A percentile compares a stretch with the other conserved stretches of the same genome.
phyloP scores from a whole-genome alignment of 2,888 invertebrate genomes.

The Tipula lateralis region DNA sequence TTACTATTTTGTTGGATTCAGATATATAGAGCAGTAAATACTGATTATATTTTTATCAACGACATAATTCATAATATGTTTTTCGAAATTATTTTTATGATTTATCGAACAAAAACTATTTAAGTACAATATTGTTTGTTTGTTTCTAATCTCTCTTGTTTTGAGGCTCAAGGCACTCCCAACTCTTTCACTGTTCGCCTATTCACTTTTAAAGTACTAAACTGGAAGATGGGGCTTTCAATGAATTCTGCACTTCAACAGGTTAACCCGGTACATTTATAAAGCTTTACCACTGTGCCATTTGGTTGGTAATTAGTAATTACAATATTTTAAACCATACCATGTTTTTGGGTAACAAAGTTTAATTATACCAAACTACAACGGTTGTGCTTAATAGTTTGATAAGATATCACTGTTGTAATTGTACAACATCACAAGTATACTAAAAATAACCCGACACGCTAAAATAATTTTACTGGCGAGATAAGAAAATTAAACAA shows the following conservation, averaged over 20 bases:
- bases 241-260: too few species aligned
- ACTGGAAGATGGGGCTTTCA: too few species aligned
- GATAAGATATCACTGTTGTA: not conserved
- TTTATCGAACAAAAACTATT: not conserved
- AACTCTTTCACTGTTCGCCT: too few species aligned
- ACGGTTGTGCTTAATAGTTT: not conserved
- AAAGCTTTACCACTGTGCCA: too few species aligned
- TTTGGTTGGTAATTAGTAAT: too few species aligned
- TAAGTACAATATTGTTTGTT: not conserved
- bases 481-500: not conserved
- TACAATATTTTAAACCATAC: too few species aligned
- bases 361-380: not conserved
- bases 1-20: not conserved
- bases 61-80: not conserved
- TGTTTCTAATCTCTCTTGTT: too few species aligned
- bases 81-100: not conserved
- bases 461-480: not conserved
- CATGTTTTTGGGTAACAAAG: too few species aligned
- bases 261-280: too few species aligned
- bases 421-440: not conserved
- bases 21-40: not conserved
- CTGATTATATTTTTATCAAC: not conserved
- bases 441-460: not conserved
- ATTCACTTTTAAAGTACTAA: too few species aligned
- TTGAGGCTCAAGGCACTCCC: too few species aligned